Evolutionary conservation across 1,140 invertebrate species (phyloP).

Genomic region (Papilio machaon): DNA sequence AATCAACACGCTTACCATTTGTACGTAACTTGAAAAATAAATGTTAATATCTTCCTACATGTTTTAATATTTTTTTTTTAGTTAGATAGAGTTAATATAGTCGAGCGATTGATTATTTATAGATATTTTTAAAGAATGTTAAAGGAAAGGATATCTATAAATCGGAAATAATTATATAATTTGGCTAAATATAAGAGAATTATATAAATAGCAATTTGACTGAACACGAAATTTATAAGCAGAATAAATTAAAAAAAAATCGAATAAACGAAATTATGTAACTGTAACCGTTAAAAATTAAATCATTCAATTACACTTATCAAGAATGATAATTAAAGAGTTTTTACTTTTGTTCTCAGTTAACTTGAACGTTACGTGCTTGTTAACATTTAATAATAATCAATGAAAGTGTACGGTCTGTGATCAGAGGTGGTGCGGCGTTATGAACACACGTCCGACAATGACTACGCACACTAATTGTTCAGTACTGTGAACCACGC

Average conservation of each 20-base stretch:
- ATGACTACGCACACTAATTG: background rate
- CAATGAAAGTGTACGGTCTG: constrained; percentile 27
- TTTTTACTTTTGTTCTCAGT: constrained; percentile 22
- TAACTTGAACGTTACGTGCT: constrained; percentile 7
- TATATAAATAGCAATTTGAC: too few species aligned
- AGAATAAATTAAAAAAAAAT: too few species aligned
- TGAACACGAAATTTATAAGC: too few species aligned
- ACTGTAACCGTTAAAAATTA: background rate
- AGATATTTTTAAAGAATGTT: too few species aligned
- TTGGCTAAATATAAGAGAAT: too few species aligned
- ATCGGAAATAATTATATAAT: too few species aligned
- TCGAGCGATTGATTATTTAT: too few species aligned
- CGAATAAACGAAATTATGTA: background rate
- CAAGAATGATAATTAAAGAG: background rate
- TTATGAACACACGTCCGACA: background rate
- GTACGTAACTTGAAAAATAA: background rate
- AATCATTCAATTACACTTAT: background rate
- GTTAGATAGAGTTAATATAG: too few species aligned
- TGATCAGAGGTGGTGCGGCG: background rate
- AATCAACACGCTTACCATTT: background rate
- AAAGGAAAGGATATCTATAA: too few species aligned
- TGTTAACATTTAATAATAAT: constrained; percentile 13
- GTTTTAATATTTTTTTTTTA: background rate
- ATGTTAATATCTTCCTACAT: background rate
- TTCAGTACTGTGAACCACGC: background rate